Percentiles rank a stretch among this genome's conserved stretches.
phyloP scores from a whole-genome alignment of 2,113 vertebrate species.

The Carettochelys insculpta region DNA sequence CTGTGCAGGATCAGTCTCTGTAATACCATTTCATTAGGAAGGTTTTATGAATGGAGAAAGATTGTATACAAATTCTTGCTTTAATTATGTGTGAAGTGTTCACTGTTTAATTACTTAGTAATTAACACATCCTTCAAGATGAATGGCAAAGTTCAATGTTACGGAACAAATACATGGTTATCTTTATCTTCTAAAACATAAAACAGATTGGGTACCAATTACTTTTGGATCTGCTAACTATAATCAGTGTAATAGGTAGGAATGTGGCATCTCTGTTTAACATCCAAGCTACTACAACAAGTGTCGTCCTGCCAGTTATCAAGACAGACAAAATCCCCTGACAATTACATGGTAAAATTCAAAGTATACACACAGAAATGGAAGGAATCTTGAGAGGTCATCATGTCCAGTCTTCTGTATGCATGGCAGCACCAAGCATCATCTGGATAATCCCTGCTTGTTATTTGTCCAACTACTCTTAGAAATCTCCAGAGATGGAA shows the following conservation, averaged over 20 bases:
- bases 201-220: not conserved
- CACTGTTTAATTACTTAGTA: constrained; percentile 7
- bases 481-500: too few species aligned
- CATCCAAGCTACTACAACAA: not conserved
- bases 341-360: not conserved
- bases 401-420: too few species aligned
- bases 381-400: too few species aligned
- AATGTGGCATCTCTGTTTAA: fast-evolving
- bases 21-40: not conserved
- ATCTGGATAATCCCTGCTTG: too few species aligned
- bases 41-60: not conserved
- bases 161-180: constrained; percentile 15
- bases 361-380: not conserved
- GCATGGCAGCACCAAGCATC: too few species aligned
- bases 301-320: not conserved
- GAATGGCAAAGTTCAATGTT: constrained; percentile 23
- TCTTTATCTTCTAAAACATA: constrained; percentile 21
- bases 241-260: not conserved
- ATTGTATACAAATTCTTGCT: not conserved
- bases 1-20: too few species aligned
- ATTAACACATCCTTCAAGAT: constrained; percentile 34
- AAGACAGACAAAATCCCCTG: not conserved
- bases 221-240: not conserved
- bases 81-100: not conserved
- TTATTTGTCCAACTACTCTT: too few species aligned